Evolutionary conservation across 2,797 vertebrate species (phyloP).

Genomic region (Cossypha niveicapilla): DNA sequence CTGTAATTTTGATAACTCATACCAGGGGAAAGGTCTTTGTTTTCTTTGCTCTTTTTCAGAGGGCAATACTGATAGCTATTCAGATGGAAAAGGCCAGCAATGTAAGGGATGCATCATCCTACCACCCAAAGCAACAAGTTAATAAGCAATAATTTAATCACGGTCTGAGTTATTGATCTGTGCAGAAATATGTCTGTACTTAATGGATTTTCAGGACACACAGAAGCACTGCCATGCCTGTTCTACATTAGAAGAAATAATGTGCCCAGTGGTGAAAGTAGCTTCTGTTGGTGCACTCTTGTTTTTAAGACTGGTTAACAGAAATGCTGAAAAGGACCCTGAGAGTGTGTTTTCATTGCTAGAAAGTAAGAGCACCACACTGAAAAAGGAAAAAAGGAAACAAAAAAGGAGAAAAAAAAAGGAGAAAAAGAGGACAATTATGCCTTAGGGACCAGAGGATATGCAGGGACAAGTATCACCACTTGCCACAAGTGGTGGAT

Average conservation of each 20-base stretch:
- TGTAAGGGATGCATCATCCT: not conserved
- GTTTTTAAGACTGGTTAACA: not conserved
- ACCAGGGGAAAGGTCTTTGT: not conserved
- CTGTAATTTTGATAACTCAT: not conserved
- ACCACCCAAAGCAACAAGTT: not conserved
- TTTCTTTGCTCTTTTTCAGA: not conserved
- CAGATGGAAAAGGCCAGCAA: not conserved
- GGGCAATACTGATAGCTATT: not conserved
- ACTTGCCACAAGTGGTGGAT: not conserved
- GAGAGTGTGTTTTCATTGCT: not conserved
- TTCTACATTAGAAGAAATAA: not conserved
- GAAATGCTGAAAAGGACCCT: not conserved
- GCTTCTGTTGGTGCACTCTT: not conserved
- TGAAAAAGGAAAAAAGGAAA: not conserved
- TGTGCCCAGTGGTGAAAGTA: not conserved
- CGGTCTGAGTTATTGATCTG: fast-evolving
- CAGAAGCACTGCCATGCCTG: not conserved
- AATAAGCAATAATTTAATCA: not conserved
- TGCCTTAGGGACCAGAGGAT: not conserved
- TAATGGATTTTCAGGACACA: not conserved
- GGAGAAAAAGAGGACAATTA: not conserved
- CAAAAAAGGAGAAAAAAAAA: too few species aligned
- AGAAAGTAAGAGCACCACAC: not conserved
- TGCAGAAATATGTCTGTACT: not conserved
- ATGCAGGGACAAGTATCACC: not conserved